Conservation (phyloP, 2,888 invertebrate genomes). For the Thereva nobilitata region DNA sequence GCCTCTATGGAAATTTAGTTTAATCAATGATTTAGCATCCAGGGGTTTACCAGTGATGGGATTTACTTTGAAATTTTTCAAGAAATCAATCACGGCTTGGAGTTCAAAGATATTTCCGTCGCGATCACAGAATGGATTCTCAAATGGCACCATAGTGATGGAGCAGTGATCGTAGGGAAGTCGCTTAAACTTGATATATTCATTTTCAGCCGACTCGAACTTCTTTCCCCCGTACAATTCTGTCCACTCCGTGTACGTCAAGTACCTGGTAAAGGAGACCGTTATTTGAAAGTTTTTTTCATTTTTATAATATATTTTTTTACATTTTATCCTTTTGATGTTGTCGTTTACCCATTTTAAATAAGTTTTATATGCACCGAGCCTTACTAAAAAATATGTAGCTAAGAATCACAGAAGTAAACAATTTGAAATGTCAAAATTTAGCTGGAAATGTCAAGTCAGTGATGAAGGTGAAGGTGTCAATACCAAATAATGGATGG, state of each 20-base stretch:
- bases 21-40: slow-evolving; percentile 79
- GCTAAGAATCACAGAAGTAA: no score
- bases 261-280: slow-evolving; percentile 64
- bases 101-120: slow-evolving; percentile 94
- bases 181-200: slow-evolving; percentile 83
- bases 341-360: slow-evolving; percentile 87
- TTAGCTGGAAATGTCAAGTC: no score
- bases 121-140: slow-evolving; percentile 86
- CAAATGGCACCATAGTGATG: slow-evolving; percentile 88
- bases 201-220: slow-evolving; percentile 68
- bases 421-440: no score
- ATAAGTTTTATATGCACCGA: no score
- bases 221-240: slow-evolving; percentile 89
- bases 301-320: slow-evolving; percentile 45
- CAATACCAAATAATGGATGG: no score
- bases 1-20: slow-evolving; percentile 88
- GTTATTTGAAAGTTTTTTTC: background rate
- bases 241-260: slow-evolving; percentile 87
- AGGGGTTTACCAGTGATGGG: slow-evolving; percentile 91
- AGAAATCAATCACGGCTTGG: slow-evolving; percentile 80
- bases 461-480: no score
- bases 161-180: slow-evolving; percentile 93
- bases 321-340: slow-evolving; percentile 95
- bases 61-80: slow-evolving; percentile 90
- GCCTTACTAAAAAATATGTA: no score